These are phyloP conservation scores for Petaurus breviceps DNA, from an alignment of 2,113 vertebrate species.

Conservation along the genomic window DNA sequence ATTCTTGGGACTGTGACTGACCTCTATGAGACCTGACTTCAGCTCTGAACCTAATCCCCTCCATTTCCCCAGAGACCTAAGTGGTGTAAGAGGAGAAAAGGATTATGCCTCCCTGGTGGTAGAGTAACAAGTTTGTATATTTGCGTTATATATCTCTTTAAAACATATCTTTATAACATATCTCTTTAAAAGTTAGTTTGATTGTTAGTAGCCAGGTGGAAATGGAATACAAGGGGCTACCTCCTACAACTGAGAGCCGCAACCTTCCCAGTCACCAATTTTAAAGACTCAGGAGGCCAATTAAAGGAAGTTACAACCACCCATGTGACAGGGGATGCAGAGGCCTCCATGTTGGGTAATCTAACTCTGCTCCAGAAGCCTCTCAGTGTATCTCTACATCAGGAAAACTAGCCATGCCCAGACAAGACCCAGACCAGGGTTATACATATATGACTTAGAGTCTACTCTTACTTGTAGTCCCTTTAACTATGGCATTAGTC, in stretches of 20 bases:
- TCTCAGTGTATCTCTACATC: not conserved
- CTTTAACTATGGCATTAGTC: slow-evolving; percentile 27
- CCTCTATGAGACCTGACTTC: not conserved
- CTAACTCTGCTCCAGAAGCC: not conserved
- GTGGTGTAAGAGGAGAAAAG: not conserved
- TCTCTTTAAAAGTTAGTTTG: not conserved
- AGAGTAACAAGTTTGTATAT: not conserved
- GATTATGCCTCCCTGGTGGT: not conserved
- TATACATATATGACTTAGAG: not conserved
- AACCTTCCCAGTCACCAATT: not conserved
- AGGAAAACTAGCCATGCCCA: not conserved
- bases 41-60: not conserved
- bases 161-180: not conserved
- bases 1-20: not conserved
- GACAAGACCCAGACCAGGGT: not conserved
- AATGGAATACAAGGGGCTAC: not conserved
- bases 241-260: not conserved
- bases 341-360: not conserved
- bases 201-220: not conserved
- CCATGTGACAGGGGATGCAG: not conserved
- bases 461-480: slow-evolving; percentile 6
- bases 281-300: not conserved
- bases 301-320: not conserved
- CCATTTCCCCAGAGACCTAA: not conserved
- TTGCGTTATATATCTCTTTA: too few relatives aligned